phyloP scores from a whole-genome alignment of 2,888 invertebrate species.

The Drosophila quinaria region DNA sequence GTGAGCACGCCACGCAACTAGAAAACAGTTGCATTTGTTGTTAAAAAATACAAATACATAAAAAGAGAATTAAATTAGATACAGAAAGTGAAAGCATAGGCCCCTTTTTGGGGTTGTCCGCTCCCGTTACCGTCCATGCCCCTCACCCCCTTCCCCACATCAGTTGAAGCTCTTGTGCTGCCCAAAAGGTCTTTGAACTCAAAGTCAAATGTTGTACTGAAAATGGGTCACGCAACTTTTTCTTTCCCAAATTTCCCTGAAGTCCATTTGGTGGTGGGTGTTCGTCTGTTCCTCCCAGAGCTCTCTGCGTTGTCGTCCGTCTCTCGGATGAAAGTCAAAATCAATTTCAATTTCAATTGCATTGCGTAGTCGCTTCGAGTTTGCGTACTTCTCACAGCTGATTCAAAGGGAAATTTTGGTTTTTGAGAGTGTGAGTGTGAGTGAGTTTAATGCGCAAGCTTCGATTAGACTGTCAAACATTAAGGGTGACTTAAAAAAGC shows the following conservation, averaged over 20 bases:
- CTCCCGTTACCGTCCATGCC: not conserved
- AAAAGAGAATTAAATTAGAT: constrained; percentile 59
- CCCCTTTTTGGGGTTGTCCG: constrained; percentile 64
- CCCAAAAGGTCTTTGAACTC: constrained; percentile 83
- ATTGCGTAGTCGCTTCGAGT: constrained; percentile 78
- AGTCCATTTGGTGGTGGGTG: constrained; percentile 55
- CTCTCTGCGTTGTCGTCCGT: not conserved
- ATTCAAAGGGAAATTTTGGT: constrained; percentile 38
- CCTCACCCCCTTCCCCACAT: not conserved
- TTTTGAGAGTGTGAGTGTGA: constrained; percentile 1
- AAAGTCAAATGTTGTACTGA: constrained; percentile 65
- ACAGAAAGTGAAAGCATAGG: constrained; percentile 69
- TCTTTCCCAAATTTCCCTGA: constrained; percentile 57
- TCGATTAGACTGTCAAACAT: constrained; percentile 21
- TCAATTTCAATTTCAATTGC: constrained; percentile 75
- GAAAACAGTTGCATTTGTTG: constrained; percentile 75
- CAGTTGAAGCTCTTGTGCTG: constrained; percentile 22
- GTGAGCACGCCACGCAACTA: constrained; percentile 49
- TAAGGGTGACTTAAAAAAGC: not conserved
- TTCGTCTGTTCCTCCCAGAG: constrained; percentile 7
- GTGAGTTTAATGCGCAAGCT: constrained; percentile 45
- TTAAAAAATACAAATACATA: constrained; percentile 4
- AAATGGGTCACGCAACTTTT: constrained; percentile 83
- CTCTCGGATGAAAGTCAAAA: constrained; percentile 44
- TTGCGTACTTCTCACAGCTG: constrained; percentile 75